A percentile compares a stretch with the other conserved stretches of the same genome.
phyloP scores from a whole-genome alignment of 2,888 invertebrate species.

The Eupeodes latifasciatus region DNA sequence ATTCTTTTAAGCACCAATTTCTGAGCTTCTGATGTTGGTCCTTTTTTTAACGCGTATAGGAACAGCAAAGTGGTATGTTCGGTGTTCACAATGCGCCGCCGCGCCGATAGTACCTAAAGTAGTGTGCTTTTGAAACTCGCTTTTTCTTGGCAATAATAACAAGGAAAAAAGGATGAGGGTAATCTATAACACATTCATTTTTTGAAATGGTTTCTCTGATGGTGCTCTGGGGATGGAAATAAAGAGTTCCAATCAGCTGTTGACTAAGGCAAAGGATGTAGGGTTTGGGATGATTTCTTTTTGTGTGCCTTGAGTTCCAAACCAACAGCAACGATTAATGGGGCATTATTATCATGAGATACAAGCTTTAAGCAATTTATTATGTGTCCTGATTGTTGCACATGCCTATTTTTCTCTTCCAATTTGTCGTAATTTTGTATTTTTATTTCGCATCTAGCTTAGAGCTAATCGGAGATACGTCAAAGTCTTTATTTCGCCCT shows the following conservation, averaged over 20 bases:
- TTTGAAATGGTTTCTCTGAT: conserved; percentile 17
- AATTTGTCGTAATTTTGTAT: too few species aligned
- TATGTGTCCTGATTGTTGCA: too few species aligned
- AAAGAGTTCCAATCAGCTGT: conserved; percentile 4
- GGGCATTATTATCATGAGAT: conserved; percentile 49
- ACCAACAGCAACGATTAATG: conserved; percentile 40
- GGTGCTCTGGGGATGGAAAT: neutral
- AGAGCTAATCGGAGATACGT: too few species aligned
- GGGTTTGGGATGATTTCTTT: conserved; percentile 12
- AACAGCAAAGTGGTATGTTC: neutral
- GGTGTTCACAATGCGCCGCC: neutral
- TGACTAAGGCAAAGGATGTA: neutral
- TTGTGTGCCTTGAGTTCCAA: neutral
- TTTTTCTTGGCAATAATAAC: conserved; percentile 35
- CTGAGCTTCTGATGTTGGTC: conserved; percentile 48
- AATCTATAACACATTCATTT: conserved; percentile 67
- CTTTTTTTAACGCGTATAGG: neutral
- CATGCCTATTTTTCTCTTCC: too few species aligned
- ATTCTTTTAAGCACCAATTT: conserved; percentile 50
- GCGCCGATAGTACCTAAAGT: neutral
- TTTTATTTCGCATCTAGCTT: too few species aligned
- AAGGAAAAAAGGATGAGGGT: conserved; percentile 56
- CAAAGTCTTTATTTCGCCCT: too few species aligned
- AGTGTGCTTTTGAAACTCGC: conserved; percentile 10
- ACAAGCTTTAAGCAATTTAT: conserved; percentile 40